These are phyloP conservation scores for Cyclargus thomasi DNA, from an alignment of 1,140 invertebrate genomes.

Conservation along the genomic window DNA sequence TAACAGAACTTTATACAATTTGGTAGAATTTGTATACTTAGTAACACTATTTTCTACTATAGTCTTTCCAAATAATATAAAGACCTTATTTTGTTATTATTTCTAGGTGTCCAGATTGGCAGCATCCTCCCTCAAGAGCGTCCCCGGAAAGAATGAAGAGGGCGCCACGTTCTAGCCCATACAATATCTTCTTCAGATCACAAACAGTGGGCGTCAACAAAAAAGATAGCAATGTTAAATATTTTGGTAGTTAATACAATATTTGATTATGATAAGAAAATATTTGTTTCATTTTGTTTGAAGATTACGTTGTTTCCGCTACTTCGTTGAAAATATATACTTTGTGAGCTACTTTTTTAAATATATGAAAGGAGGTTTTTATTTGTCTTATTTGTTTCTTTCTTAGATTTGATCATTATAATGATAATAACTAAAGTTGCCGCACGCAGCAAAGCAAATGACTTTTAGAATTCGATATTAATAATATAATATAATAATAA, in stretches of 20 bases:
- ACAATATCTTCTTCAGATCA: constrained; percentile 23
- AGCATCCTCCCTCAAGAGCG: constrained; percentile 43
- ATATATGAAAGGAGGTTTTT: no score
- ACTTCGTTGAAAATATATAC: not conserved
- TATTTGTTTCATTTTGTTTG: not conserved
- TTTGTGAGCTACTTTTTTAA: not conserved
- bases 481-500: no score
- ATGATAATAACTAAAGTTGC: no score
- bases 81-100: constrained; percentile 14
- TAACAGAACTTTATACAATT: no score
- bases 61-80: no score
- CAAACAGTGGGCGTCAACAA: constrained; percentile 21
- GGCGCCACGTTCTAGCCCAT: constrained; percentile 24
- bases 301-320: not conserved
- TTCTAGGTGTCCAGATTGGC: constrained; percentile 59
- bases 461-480: no score
- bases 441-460: no score
- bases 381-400: no score
- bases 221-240: constrained; percentile 10
- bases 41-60: no score
- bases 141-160: constrained; percentile 52
- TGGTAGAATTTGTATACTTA: no score
- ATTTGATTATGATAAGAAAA: not conserved
- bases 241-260: constrained; percentile 11
- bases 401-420: no score